Percentiles rank a stretch among this genome's conserved stretches.
Evolutionary conservation across 2,113 vertebrate genomes (phyloP).

Genomic region (Anhinga anhinga): DNA sequence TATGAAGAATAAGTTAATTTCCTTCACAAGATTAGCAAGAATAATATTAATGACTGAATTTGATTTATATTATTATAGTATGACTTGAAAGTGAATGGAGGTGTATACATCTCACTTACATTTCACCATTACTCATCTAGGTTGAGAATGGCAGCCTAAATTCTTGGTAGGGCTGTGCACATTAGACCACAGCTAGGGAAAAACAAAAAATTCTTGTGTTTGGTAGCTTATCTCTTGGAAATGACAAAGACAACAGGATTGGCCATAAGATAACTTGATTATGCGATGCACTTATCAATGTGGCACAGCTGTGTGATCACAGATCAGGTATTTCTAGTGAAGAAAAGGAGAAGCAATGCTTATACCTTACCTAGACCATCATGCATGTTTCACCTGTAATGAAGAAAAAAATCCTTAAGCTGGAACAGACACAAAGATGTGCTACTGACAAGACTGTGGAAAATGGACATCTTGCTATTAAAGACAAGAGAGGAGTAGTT

Average conservation of each 20-base stretch:
- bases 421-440: neutral
- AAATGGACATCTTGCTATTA: neutral
- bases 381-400: neutral
- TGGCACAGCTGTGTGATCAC: neutral
- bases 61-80: neutral
- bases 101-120: neutral
- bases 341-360: neutral
- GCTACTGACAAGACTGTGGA: neutral
- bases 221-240: neutral
- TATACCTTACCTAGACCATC: neutral
- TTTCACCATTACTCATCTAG: neutral
- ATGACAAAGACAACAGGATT: neutral
- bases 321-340: neutral
- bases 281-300: fast-evolving
- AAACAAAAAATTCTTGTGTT: neutral
- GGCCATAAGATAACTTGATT: neutral
- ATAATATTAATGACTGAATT: neutral
- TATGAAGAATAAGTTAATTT: neutral
- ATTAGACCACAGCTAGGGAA: neutral
- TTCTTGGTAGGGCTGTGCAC: neutral
- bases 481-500: neutral
- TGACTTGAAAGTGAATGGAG: neutral
- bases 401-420: neutral
- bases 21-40: neutral
- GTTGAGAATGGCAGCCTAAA: neutral